Conservation (phyloP, 2,797 vertebrate species). For the Pseudochirops corinnae region DNA sequence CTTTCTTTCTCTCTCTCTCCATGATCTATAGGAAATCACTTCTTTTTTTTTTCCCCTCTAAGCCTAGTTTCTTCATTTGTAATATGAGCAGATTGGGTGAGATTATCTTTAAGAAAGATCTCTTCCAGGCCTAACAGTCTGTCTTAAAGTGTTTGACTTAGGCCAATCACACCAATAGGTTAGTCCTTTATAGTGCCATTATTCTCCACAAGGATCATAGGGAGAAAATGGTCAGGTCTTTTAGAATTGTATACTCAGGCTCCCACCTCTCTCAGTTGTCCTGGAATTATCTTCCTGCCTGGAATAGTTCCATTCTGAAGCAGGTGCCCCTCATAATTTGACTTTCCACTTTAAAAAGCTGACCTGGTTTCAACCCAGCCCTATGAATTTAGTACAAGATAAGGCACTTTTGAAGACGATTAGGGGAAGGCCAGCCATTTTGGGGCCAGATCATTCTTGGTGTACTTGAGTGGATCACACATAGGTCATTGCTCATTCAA, state of each 20-base stretch:
- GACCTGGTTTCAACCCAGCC: neutral
- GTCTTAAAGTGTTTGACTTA: neutral
- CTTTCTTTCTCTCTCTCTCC: neutral
- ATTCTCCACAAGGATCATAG: neutral
- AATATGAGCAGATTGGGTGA: neutral
- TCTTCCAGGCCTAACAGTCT: neutral
- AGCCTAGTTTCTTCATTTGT: neutral
- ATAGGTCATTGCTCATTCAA: neutral
- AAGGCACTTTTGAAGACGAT: neutral
- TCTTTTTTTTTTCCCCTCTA: neutral
- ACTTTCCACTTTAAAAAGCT: neutral
- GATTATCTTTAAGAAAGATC: neutral
- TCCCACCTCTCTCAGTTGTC: neutral
- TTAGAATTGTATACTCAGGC: neutral
- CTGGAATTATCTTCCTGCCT: neutral
- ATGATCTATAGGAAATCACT: neutral
- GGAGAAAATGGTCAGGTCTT: neutral
- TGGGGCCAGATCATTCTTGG: neutral
- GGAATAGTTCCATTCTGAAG: neutral
- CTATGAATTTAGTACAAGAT: neutral
- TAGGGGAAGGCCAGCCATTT: neutral
- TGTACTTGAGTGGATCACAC: neutral
- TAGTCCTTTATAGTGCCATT: neutral
- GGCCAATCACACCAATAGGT: neutral
- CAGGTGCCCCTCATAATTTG: neutral